A percentile compares a stretch with the other conserved stretches of the same genome.
Conservation (phyloP, 2,888 invertebrate species). For the Hirtodrosophila alboralis region DNA sequence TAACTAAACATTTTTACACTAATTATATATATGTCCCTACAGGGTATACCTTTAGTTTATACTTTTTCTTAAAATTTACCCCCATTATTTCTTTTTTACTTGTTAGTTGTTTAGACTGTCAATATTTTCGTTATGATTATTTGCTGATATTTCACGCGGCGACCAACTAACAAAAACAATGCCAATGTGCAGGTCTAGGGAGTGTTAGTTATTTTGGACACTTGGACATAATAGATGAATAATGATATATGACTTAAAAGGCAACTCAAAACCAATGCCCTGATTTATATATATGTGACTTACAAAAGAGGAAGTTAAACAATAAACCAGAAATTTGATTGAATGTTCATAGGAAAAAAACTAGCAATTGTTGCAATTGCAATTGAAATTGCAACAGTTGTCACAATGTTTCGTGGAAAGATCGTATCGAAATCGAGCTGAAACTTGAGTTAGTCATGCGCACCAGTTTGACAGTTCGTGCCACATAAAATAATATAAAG, state of each 20-base stretch:
- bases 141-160: slow-evolving; percentile 73
- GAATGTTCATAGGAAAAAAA: slow-evolving; percentile 16
- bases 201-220: slow-evolving; percentile 48
- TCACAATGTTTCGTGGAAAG: slow-evolving; percentile 46
- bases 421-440: slow-evolving; percentile 32
- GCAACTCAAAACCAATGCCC: slow-evolving; percentile 8
- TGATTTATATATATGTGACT: slow-evolving; percentile 44
- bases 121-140: slow-evolving; percentile 66
- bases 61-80: neutral
- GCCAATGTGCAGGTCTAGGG: slow-evolving; percentile 20
- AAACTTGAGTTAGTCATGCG: slow-evolving; percentile 59
- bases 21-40: too few species aligned
- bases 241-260: slow-evolving; percentile 33
- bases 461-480: slow-evolving; percentile 36
- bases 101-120: slow-evolving; percentile 51
- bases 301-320: slow-evolving; percentile 9
- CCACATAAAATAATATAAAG: slow-evolving; percentile 3
- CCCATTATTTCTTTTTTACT: too few species aligned
- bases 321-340: slow-evolving; percentile 44
- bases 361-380: slow-evolving; percentile 17
- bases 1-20: too few species aligned
- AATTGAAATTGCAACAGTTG: slow-evolving; percentile 11
- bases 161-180: slow-evolving; percentile 36
- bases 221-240: slow-evolving; percentile 45
- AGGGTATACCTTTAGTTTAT: slow-evolving; percentile 34